Evolutionary conservation across 2,888 invertebrate genomes (phyloP).

Genomic region (Drosophila pseudotakahashii): DNA sequence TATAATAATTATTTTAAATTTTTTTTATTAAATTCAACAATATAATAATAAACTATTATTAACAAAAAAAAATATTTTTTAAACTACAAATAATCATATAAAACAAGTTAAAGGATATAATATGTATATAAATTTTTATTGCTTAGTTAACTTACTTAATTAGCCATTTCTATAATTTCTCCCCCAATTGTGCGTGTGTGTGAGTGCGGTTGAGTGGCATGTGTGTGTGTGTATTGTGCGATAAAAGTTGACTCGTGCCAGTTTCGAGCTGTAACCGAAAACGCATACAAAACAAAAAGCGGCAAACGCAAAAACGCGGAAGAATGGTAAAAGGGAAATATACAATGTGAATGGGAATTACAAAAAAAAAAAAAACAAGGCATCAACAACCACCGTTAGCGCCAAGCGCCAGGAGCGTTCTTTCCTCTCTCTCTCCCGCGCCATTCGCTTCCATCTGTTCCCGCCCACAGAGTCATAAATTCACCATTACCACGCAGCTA

Average conservation of each 20-base stretch:
- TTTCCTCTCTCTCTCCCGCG: conserved; percentile 6
- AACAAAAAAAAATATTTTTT: no score
- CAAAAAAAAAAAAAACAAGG: conserved; percentile 66
- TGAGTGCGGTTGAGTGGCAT: conserved; percentile 43
- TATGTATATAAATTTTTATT: no score
- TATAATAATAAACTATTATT: no score
- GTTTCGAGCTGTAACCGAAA: conserved; percentile 56
- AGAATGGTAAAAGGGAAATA: conserved; percentile 2
- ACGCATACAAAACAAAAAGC: conserved; percentile 54
- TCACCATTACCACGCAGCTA: conserved; percentile 71
- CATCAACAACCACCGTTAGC: conserved; percentile 59
- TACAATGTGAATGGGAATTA: conserved; percentile 64
- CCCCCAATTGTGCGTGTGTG: conserved; percentile 6
- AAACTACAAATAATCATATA: no score
- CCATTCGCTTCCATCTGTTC: conserved; percentile 23
- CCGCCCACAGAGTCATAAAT: conserved; percentile 63
- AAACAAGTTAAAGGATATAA: no score
- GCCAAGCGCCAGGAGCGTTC: conserved; percentile 43
- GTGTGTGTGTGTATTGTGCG: conserved; percentile 42
- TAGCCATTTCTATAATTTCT: conserved; percentile 10
- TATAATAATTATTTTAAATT: no score
- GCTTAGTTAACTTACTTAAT: not conserved
- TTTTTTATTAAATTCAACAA: no score
- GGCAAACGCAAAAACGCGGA: conserved; percentile 26
- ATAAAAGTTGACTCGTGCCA: conserved; percentile 77